These are phyloP conservation scores for Drosophila mojavensis DNA, from an alignment of 1,140 invertebrate species.

Conservation along the genomic window DNA sequence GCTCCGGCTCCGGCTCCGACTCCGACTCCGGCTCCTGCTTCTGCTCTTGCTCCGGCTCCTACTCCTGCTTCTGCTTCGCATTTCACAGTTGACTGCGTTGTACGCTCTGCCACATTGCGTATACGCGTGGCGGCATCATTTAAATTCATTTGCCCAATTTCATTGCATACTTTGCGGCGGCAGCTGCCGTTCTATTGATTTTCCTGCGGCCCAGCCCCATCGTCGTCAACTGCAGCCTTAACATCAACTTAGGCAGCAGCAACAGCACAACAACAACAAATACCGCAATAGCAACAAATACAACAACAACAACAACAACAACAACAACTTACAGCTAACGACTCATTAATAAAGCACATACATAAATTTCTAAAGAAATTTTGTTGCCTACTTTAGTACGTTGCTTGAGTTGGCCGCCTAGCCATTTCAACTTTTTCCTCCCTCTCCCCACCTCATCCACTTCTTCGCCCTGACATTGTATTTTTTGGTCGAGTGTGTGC, in stretches of 20 bases:
- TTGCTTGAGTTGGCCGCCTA: not conserved
- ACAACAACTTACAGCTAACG: slow-evolving; percentile 30
- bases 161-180: slow-evolving; percentile 55
- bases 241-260: slow-evolving; percentile 9
- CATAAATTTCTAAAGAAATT: slow-evolving; percentile 42
- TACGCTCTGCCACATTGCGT: slow-evolving; percentile 19
- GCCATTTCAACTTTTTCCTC: not conserved
- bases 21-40: not conserved
- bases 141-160: slow-evolving; percentile 57
- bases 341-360: slow-evolving; percentile 54
- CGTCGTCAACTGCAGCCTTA: slow-evolving; percentile 26
- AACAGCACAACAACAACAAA: slow-evolving; percentile 17
- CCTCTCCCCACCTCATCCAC: too few species aligned
- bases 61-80: not conserved
- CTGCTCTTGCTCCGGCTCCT: too few species aligned
- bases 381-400: slow-evolving; percentile 34
- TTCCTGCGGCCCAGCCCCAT: not conserved
- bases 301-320: not conserved
- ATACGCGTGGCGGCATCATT: slow-evolving; percentile 47
- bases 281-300: not conserved
- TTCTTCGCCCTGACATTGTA: too few species aligned
- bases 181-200: slow-evolving; percentile 47
- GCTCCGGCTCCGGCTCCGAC: too few species aligned
- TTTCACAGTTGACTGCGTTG: slow-evolving; percentile 38
- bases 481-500: not conserved